These are phyloP conservation scores for Leguminivora glycinivorella DNA, from an alignment of 1,140 invertebrate genomes.

Conservation along the genomic window DNA sequence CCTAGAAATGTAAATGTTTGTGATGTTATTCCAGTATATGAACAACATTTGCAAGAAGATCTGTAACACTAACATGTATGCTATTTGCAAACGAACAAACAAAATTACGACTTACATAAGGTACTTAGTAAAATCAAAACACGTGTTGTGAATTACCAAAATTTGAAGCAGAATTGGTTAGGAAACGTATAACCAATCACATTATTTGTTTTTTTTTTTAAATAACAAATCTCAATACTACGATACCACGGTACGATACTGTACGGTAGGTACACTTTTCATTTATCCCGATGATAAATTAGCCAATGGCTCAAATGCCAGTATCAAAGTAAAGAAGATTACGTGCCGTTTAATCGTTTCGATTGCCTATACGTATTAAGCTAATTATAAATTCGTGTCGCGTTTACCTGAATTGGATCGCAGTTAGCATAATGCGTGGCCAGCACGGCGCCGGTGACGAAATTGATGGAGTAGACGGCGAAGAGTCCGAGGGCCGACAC, in stretches of 20 bases:
- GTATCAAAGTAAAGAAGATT: neutral
- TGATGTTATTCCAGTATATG: neutral
- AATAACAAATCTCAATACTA: no score
- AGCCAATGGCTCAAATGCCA: neutral
- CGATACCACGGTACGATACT: no score
- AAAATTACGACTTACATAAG: neutral
- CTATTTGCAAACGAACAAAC: neutral
- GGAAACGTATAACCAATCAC: no score
- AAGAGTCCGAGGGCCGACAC: constrained; percentile 72
- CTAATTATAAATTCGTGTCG: constrained; percentile 10
- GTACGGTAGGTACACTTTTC: neutral
- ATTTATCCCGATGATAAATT: neutral
- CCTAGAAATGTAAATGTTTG: neutral
- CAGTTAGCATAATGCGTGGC: constrained; percentile 89
- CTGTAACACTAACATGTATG: neutral
- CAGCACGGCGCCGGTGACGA: constrained; percentile 91
- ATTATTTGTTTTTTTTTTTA: no score
- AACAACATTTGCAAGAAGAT: neutral
- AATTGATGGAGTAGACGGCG: constrained; percentile 84
- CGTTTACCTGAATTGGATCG: constrained; percentile 84
- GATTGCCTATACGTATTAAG: neutral
- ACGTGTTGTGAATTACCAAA: no score
- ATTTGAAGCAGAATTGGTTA: no score
- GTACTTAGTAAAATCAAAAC: neutral
- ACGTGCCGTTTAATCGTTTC: neutral